Base-by-base conservation (phyloP, 2,113 vertebrate genomes). In the Hiodon tergisus region DNA sequence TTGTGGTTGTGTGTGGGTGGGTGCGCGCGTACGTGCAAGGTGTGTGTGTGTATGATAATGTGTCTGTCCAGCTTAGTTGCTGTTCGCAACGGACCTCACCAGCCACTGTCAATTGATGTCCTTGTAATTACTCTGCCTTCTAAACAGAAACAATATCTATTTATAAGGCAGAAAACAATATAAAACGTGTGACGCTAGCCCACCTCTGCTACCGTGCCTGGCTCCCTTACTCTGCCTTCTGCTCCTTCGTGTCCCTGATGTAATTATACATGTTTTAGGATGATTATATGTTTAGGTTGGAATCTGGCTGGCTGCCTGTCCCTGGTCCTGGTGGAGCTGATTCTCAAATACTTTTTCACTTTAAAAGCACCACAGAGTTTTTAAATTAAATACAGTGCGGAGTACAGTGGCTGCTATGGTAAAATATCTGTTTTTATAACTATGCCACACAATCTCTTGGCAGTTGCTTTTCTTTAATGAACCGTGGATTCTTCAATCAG, bases 231-330 rank as follows among this genome's bases (percentile, higher is more conserved):
- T 85, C 83, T 87, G 14, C 77, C 85, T 85, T 87, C 87, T 90
- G 87, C 87, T 89, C 92, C 90, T 91, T 93, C 92, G 92, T 85
- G 85, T 90, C 89, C 86, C 83, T 85, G 73, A 85, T 90, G 84
- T 92, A 90, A 89, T 94, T 93, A 92, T 91, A 90, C 90, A 87
- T 89, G 93, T 93, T 92, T 59, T 89, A 84, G 88, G 87, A 90
- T 94, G 92, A 95, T 94, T 94, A 91, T 90, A 92, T 89, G 91
- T 93, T 94, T 93, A 91, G 90, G 89, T 86, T 90, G 90, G 90
- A 90, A 91, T 92, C 93, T 94, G 94, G 94, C 93, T 81, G 86
- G 86, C 90, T 80, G 93, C 93, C 93, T 87, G 87, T 87, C 87
- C 88, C 84, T 81, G 86, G 79, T 87, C 87, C 87, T 85, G 10